Percentiles rank a stretch among this genome's conserved stretches.
Conservation (phyloP, 2,113 vertebrate species). For the Cheilinus undulatus region DNA sequence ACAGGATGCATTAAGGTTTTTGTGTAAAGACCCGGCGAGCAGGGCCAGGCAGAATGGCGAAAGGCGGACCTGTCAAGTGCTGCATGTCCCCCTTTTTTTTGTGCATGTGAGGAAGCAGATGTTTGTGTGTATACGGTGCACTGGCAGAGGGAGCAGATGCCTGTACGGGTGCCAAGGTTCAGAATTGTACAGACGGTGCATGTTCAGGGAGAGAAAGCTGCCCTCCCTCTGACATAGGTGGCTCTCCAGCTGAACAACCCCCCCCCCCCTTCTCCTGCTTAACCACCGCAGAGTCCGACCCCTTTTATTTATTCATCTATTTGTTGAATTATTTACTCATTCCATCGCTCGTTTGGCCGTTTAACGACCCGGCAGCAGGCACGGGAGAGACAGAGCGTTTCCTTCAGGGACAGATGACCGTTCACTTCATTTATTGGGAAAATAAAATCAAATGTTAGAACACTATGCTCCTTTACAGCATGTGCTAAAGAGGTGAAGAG, state of each 20-base stretch:
- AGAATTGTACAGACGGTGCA: constrained; percentile 95
- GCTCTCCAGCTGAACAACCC: constrained; percentile 85
- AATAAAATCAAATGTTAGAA: constrained; percentile 64
- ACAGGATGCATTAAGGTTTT: constrained; percentile 99
- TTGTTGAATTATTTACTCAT: constrained; percentile 81
- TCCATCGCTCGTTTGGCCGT: constrained; percentile 82
- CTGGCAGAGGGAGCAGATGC: constrained; percentile 98
- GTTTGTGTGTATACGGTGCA: constrained; percentile 96
- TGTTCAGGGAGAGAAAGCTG: constrained; percentile 81
- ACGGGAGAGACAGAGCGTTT: constrained; percentile 49
- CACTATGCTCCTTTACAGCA: constrained; percentile 43
- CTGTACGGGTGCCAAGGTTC: constrained; percentile 96
- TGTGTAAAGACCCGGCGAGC: constrained; percentile 94
- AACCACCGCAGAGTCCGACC: constrained; percentile 69
- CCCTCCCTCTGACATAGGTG: constrained; percentile 88
- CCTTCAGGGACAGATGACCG: constrained; percentile 68
- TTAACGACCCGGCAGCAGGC: constrained; percentile 79
- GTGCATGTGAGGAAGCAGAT: constrained; percentile 94
- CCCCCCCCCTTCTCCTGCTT: constrained; percentile 82
- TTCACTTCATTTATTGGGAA: constrained; percentile 64
- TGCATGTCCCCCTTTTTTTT: constrained; percentile 84
- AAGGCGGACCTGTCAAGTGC: constrained; percentile 95
- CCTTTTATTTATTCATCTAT: constrained; percentile 79
- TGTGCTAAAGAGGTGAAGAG: constrained; percentile 28
- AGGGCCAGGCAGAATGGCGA: constrained; percentile 84